Conservation (phyloP, 1,140 invertebrate species). For the Drosophila navojoa region DNA sequence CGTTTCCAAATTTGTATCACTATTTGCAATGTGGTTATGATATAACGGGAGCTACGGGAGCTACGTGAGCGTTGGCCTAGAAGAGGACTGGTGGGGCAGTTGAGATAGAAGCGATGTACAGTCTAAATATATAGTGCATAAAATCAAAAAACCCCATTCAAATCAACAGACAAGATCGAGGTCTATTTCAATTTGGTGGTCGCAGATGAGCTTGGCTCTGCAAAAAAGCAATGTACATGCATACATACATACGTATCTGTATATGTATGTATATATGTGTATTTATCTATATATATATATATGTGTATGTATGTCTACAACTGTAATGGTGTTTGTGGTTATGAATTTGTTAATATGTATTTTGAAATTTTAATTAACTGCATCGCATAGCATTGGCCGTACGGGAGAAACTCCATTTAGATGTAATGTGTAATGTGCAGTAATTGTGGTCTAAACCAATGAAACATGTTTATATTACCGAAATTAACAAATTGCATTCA, state of each 20-base stretch:
- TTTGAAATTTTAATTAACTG: conserved; percentile 47
- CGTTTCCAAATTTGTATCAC: conserved; percentile 70
- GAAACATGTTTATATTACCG: background rate
- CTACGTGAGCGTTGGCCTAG: background rate
- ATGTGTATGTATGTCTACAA: background rate
- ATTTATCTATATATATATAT: conserved; percentile 2
- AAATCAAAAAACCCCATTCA: background rate
- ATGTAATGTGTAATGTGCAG: conserved; percentile 6
- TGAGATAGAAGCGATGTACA: background rate
- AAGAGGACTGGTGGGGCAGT: background rate
- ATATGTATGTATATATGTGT: background rate
- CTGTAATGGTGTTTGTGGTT: background rate
- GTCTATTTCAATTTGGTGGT: background rate
- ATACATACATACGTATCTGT: background rate
- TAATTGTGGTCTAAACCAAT: background rate
- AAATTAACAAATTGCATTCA: background rate
- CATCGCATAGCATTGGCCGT: background rate
- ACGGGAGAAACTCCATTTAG: background rate
- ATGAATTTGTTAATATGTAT: conserved; percentile 38
- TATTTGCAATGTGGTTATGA: conserved; percentile 57
- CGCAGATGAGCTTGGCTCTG: background rate
- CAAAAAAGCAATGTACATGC: background rate
- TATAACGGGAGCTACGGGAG: conserved; percentile 33
- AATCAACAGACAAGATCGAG: background rate
- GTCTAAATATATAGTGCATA: background rate